Evolutionary conservation across 2,797 vertebrate species (phyloP).

Genomic region (Morus bassanus): DNA sequence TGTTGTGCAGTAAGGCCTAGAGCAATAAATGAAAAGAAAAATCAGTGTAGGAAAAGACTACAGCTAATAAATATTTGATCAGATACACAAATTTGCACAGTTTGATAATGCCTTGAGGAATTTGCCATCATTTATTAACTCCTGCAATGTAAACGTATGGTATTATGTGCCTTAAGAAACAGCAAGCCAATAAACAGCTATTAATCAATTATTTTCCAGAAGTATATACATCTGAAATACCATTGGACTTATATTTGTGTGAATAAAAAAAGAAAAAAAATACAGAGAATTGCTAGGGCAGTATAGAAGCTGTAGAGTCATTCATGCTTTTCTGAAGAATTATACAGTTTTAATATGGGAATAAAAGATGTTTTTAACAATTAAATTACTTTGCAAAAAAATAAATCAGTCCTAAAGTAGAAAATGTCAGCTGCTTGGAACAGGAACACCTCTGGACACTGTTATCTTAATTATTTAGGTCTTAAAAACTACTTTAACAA

Average conservation of each 20-base stretch:
- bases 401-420: neutral
- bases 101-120: constrained; percentile 75
- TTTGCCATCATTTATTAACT: constrained; percentile 73
- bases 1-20: constrained; percentile 17
- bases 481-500: neutral
- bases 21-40: constrained; percentile 63
- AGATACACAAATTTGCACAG: constrained; percentile 73
- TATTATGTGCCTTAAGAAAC: constrained; percentile 16
- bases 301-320: neutral
- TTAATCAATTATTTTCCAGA: neutral
- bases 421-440: neutral
- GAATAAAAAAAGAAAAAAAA: neutral
- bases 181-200: neutral
- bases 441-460: neutral
- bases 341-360: neutral
- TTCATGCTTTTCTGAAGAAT: neutral
- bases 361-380: neutral
- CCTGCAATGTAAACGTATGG: neutral
- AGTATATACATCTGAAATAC: neutral
- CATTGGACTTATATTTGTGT: neutral
- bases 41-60: constrained; percentile 64
- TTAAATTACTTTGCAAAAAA: neutral
- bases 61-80: constrained; percentile 77
- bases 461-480: neutral
- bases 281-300: neutral